Evolutionary conservation across 2,797 vertebrate genomes (phyloP).

Genomic region (Eptatretus atami): DNA sequence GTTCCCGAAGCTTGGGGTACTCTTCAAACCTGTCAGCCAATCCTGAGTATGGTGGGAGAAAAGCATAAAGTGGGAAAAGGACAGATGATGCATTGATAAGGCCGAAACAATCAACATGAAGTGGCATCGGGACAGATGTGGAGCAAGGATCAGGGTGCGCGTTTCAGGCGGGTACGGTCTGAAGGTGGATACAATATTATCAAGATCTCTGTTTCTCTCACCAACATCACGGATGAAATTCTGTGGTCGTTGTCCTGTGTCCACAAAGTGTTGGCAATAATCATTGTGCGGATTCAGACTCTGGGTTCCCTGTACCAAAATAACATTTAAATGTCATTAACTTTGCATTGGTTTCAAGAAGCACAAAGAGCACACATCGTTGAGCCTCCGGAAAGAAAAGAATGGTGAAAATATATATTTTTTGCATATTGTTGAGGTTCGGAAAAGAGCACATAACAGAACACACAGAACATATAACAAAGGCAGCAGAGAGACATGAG

Average conservation of each 20-base stretch:
- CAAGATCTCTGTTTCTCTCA: conserved; percentile 16
- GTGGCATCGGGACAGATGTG: no score
- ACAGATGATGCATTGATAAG: not conserved
- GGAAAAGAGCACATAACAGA: no score
- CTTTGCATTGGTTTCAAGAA: no score
- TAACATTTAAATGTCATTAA: not conserved
- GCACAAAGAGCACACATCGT: no score
- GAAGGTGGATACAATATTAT: not conserved
- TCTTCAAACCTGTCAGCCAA: conserved; percentile 91
- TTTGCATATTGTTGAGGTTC: no score
- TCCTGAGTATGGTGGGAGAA: conserved; percentile 17
- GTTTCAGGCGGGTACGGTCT: conserved; percentile 9
- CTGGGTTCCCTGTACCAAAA: conserved; percentile 43
- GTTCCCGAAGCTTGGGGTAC: conserved; percentile 78
- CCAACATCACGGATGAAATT: conserved; percentile 95
- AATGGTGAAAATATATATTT: no score
- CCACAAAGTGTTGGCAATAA: conserved; percentile 93
- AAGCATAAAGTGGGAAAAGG: not conserved
- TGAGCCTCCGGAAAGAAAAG: no score
- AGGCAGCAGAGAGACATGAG: no score
- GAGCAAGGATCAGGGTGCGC: no score
- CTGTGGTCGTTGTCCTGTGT: conserved; percentile 78
- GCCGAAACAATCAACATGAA: no score
- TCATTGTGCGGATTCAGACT: conserved; percentile 92
- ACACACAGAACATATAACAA: no score